These are phyloP conservation scores for Phymanthus crucifer DNA, from an alignment of 92 coral and sea anemone species.

Conservation along the genomic window DNA sequence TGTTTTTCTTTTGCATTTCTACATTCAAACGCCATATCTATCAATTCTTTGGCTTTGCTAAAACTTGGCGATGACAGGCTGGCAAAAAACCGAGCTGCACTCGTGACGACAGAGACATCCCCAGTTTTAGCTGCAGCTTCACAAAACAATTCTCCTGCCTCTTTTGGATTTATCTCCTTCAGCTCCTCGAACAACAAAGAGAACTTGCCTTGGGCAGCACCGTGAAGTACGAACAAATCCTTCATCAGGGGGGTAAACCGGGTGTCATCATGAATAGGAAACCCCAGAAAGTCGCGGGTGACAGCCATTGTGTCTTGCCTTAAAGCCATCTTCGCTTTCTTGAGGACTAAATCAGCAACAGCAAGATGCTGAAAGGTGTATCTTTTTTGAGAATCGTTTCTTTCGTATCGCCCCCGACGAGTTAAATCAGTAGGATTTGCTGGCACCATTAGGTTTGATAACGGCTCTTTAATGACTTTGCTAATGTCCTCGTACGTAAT, in stretches of 20 bases:
- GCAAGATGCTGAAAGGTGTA: conserved; percentile 77
- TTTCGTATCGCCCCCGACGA: background rate
- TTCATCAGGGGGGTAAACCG: conserved; percentile 43
- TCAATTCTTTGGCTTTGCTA: conserved; percentile 60
- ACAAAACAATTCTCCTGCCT: conserved; percentile 64
- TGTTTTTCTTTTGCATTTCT: conserved; percentile 35
- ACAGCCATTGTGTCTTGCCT: conserved; percentile 41
- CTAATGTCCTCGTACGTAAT: conserved; percentile 74
- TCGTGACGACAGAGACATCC: conserved; percentile 57
- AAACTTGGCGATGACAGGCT: conserved; percentile 59
- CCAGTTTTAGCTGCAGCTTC: conserved; percentile 67
- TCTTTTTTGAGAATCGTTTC: conserved; percentile 21
- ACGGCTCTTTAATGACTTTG: conserved; percentile 60
- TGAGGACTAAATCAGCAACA: conserved; percentile 67
- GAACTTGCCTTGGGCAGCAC: conserved; percentile 40
- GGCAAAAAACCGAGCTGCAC: conserved; percentile 80
- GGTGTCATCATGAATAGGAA: conserved; percentile 46
- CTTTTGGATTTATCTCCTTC: conserved; percentile 20
- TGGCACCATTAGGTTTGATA: conserved; percentile 73
- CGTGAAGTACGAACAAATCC: conserved; percentile 69
- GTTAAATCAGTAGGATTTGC: conserved; percentile 39
- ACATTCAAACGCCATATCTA: conserved; percentile 54
- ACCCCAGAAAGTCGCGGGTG: conserved; percentile 54
- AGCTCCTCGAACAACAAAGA: conserved; percentile 71
- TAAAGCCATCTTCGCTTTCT: conserved; percentile 25